phyloP scores from a whole-genome alignment of 2,113 vertebrate genomes.

The Corythoichthys intestinalis region DNA sequence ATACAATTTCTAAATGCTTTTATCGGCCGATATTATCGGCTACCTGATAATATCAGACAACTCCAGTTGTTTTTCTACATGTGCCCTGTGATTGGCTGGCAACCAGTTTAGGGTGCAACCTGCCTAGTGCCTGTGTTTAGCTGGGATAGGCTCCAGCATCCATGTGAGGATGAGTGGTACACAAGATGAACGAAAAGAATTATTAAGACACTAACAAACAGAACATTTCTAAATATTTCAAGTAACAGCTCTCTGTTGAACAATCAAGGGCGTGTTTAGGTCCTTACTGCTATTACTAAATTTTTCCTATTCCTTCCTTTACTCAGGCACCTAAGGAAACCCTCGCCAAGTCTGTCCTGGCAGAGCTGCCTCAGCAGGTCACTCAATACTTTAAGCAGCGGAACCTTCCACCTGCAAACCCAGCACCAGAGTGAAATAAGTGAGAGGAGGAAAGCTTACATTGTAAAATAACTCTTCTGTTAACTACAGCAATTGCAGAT shows the following conservation, averaged over 20 bases:
- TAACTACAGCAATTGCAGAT: slow-evolving; percentile 23
- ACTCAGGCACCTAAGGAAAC: slow-evolving; percentile 94
- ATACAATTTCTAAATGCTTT: too few species aligned
- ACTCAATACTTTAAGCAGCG: slow-evolving; percentile 97
- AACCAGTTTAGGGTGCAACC: too few species aligned
- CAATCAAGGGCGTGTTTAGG: background rate
- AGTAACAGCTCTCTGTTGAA: background rate
- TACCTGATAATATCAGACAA: too few species aligned
- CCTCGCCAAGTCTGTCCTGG: slow-evolving; percentile 93
- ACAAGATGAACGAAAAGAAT: too few species aligned
- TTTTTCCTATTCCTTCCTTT: background rate
- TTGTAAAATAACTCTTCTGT: slow-evolving; percentile 41
- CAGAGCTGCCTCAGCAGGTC: slow-evolving; percentile 95
- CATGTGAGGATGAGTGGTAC: too few species aligned
- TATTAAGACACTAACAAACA: too few species aligned
- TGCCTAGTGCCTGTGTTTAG: too few species aligned
- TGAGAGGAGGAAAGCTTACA: slow-evolving; percentile 2
- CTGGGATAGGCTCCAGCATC: too few species aligned
- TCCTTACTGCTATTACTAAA: background rate
- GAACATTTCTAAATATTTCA: too few species aligned
- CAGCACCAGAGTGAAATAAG: slow-evolving; percentile 73
- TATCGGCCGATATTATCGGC: too few species aligned
- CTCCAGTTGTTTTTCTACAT: too few species aligned
- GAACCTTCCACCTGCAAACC: slow-evolving; percentile 86
- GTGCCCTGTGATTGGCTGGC: too few species aligned